Evolutionary conservation across 2,113 vertebrate genomes (phyloP), one percentile per base, ranked within the genome.

Genomic region (Hoplias malabaricus): DNA sequence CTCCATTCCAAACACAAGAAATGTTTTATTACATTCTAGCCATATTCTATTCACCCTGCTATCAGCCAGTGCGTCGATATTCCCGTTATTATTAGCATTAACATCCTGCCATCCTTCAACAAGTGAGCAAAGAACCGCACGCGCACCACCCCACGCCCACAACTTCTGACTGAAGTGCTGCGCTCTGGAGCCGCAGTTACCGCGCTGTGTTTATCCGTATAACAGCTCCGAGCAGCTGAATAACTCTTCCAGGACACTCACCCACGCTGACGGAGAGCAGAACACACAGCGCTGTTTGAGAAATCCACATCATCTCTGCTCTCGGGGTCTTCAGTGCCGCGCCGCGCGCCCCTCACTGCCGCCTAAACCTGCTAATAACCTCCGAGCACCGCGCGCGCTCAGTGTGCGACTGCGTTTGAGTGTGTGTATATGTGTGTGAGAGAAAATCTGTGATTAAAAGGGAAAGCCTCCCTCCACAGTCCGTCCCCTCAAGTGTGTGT

Each of bases 251-350:
- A 6, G 40, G 40, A 40, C 42, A 72, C 80, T 83, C 88, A 93
- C 92, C 91, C 91, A 89, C 77, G 25, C 88, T 83, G 75, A 90
- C 4, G 62, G 80, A 84, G 54, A 92, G 77, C 62, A 90, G 57
- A 36, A 85, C 72, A 38, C 85, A 90, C 77, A 89, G 34, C 83
- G 91, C 40, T 46, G 83, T 77, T 73, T 87, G 86, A 84, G 88
- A 92, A 87, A 92, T 91, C 89, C 91, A 92, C 71, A 84, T 82
- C 12, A 62, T 83, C 77, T 83, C 68, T 59, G 84, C 81, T 84
- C 84, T 89, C 89, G 90, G 89, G 31, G 6, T 62, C 36, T 46
- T 40, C 38, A 34, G 29, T 25, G 38, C 46, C 53, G 33, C 54
- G 43, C 48, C 56, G 75, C 42, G 53, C 73, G 8, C 33, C 72